These are phyloP conservation scores for Drosophila parabipectinata DNA, from an alignment of 1,140 invertebrate species.

Conservation along the genomic window DNA sequence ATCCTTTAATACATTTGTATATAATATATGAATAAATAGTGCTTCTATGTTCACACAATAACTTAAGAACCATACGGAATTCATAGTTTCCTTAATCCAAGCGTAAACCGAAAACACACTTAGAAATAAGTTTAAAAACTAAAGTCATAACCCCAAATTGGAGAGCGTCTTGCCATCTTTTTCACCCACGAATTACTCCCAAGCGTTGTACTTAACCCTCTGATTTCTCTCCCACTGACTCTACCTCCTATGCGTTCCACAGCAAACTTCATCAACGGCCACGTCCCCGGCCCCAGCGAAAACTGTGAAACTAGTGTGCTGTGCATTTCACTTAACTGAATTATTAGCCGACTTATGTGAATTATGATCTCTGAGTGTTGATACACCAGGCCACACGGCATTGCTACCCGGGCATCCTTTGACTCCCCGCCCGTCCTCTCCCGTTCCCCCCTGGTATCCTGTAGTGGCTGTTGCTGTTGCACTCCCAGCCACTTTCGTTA, in stretches of 20 bases:
- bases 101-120: background rate
- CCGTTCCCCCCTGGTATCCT: background rate
- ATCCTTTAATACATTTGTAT: too few relatives aligned
- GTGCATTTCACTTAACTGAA: constrained; percentile 81
- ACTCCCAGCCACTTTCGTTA: constrained; percentile 70
- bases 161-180: constrained; percentile 25
- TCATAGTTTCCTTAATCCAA: background rate
- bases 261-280: constrained; percentile 7
- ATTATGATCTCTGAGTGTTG: constrained; percentile 82
- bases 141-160: constrained; percentile 45
- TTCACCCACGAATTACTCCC: constrained; percentile 34
- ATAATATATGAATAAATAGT: too few relatives aligned
- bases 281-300: background rate
- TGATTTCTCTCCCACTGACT: background rate
- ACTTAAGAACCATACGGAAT: background rate
- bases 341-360: constrained; percentile 81
- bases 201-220: constrained; percentile 17
- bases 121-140: constrained; percentile 19
- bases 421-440: background rate
- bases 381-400: constrained; percentile 55
- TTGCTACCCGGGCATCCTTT: constrained; percentile 8
- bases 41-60: too few relatives aligned
- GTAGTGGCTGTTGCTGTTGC: constrained; percentile 13
- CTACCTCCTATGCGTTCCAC: background rate
- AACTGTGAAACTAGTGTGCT: constrained; percentile 54